phyloP scores from a whole-genome alignment of 2,113 vertebrate genomes.

The Osmerus eperlanus region DNA sequence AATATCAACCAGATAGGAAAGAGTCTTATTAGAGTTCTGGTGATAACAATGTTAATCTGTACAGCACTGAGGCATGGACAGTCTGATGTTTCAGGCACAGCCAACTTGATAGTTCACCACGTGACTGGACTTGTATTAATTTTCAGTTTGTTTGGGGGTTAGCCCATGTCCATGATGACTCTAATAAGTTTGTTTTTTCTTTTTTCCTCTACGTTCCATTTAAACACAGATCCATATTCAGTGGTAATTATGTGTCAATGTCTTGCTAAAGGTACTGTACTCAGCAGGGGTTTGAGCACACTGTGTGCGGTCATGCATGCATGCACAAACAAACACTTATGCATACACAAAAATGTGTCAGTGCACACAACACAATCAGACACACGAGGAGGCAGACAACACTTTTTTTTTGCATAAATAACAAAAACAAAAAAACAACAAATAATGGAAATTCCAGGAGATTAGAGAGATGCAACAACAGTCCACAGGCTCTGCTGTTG shows the following conservation, averaged over 20 bases:
- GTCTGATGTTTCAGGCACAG: constrained; percentile 29
- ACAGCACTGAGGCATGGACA: constrained; percentile 38
- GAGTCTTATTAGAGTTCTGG: constrained; percentile 74
- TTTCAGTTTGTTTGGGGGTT: constrained; percentile 38
- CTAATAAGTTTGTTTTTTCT: constrained; percentile 32
- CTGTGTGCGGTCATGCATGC: constrained; percentile 11
- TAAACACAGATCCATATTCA: constrained; percentile 22
- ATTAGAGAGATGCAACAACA: constrained; percentile 44
- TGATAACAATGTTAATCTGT: constrained; percentile 63
- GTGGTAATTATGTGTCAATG: constrained; percentile 49
- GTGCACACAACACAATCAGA: constrained; percentile 9
- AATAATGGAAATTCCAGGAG: constrained; percentile 61
- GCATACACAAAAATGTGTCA: constrained; percentile 15
- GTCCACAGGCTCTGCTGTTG: constrained; percentile 53
- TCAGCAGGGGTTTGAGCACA: constrained; percentile 27
- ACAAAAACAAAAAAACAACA: constrained; percentile 16
- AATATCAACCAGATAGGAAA: constrained; percentile 97
- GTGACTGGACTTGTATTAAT: constrained; percentile 46
- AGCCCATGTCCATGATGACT: constrained; percentile 21
- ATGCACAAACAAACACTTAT: constrained; percentile 18
- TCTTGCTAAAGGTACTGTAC: constrained; percentile 26
- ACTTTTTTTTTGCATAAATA: constrained; percentile 33
- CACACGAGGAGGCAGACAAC: constrained; percentile 3
- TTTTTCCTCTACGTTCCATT: constrained; percentile 39
- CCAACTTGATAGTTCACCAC: constrained; percentile 13